Percentiles rank a stretch among this genome's conserved stretches.
These are phyloP conservation scores for Oryzias javanicus DNA, from an alignment of 2,113 vertebrate species.

Conservation along the genomic window DNA sequence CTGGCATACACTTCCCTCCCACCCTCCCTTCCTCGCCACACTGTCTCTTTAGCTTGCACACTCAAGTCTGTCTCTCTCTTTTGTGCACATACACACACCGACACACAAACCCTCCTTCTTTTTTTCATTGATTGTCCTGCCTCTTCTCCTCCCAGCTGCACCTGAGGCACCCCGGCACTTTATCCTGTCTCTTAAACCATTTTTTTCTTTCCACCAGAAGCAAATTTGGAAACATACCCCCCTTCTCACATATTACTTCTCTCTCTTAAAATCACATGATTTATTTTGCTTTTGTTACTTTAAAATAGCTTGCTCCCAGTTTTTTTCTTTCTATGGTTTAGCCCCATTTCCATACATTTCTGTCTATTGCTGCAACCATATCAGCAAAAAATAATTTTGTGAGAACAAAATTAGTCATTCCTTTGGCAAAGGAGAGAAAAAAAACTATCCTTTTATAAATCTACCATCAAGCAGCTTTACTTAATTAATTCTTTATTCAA, in stretches of 20 bases:
- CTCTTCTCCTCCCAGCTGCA: slow-evolving; percentile 75
- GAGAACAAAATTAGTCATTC: not conserved
- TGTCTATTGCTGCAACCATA: slow-evolving; percentile 18
- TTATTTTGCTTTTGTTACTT: not conserved
- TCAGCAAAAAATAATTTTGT: not conserved
- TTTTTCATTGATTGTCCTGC: slow-evolving; percentile 50
- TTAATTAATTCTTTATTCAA: slow-evolving; percentile 41
- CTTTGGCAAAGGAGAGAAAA: not conserved
- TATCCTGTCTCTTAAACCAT: slow-evolving; percentile 53
- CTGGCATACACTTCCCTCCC: slow-evolving; percentile 65
- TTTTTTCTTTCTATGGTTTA: slow-evolving; percentile 3
- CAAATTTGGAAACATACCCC: slow-evolving; percentile 75
- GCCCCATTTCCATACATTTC: slow-evolving; percentile 10
- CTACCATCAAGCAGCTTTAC: not conserved
- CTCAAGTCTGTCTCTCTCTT: slow-evolving; percentile 47
- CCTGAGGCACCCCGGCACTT: slow-evolving; percentile 81
- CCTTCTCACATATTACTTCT: slow-evolving; percentile 54
- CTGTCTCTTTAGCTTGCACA: slow-evolving; percentile 63
- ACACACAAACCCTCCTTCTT: slow-evolving; percentile 45
- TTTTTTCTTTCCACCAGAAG: slow-evolving; percentile 53
- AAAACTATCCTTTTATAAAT: not conserved
- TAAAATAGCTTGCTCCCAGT: not conserved
- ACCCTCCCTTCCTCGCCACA: slow-evolving; percentile 59
- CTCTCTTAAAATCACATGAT: slow-evolving; percentile 32
- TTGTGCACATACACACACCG: slow-evolving; percentile 54